Conservation (phyloP, 2,888 invertebrate species). For the Mayetiola destructor region DNA sequence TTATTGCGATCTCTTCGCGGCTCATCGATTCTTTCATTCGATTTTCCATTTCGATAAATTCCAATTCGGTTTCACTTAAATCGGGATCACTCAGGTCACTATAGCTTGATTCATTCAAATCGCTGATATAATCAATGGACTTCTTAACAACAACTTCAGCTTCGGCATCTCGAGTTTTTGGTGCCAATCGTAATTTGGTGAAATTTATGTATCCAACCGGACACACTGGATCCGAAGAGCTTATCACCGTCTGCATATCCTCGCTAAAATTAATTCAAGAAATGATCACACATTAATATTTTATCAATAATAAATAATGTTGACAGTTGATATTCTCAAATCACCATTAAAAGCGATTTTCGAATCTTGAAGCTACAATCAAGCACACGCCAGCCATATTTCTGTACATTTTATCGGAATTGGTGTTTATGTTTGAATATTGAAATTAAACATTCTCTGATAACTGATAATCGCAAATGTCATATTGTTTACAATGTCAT, state of each 20-base stretch:
- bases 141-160: slow-evolving; percentile 37
- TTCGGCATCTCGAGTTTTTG: slow-evolving; percentile 38
- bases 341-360: too few relatives aligned
- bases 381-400: too few relatives aligned
- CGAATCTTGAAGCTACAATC: too few relatives aligned
- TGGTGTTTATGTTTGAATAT: too few relatives aligned
- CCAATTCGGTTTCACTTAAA: slow-evolving; percentile 46
- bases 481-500: too few relatives aligned
- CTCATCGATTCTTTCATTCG: slow-evolving; percentile 30
- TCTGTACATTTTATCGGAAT: too few relatives aligned
- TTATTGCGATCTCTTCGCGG: slow-evolving; percentile 2
- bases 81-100: slow-evolving; percentile 50
- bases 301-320: too few relatives aligned
- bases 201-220: slow-evolving; percentile 90
- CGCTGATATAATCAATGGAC: slow-evolving; percentile 45
- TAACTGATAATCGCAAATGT: too few relatives aligned
- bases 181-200: slow-evolving; percentile 62
- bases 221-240: slow-evolving; percentile 83
- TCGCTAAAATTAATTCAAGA: too few relatives aligned
- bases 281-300: too few relatives aligned
- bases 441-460: too few relatives aligned
- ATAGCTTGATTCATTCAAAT: slow-evolving; percentile 47
- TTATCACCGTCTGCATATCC: slow-evolving; percentile 71
- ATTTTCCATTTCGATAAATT: slow-evolving; percentile 41
- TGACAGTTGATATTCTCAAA: too few relatives aligned